A percentile compares a stretch with the other conserved stretches of the same genome.
These are phyloP conservation scores for Nettapus auritus DNA, from an alignment of 2,113 vertebrate species.

Conservation along the genomic window DNA sequence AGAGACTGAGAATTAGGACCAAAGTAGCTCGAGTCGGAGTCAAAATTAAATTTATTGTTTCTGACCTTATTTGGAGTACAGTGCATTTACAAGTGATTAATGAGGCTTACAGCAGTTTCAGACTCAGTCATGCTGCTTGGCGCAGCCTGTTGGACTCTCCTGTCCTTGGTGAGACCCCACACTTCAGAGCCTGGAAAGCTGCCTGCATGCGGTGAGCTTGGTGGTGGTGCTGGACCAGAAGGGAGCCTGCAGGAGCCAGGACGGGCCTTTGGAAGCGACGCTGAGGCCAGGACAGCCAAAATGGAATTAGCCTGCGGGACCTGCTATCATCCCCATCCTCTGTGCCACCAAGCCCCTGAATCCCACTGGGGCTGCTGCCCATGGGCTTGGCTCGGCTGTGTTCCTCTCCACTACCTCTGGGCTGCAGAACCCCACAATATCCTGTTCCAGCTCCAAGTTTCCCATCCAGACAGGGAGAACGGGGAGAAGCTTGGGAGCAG, in stretches of 20 bases:
- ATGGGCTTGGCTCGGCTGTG: not conserved
- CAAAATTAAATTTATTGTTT: constrained; percentile 63
- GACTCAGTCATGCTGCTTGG: constrained; percentile 52
- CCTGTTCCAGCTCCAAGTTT: not conserved
- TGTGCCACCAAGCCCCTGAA: no score
- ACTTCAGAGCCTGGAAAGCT: constrained; percentile 15
- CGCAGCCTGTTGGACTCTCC: constrained; percentile 10
- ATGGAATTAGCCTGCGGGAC: not conserved
- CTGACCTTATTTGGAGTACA: constrained; percentile 46
- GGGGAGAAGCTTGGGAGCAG: not conserved
- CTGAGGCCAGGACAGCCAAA: not conserved
- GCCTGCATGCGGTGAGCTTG: not conserved
- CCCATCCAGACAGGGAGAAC: not conserved
- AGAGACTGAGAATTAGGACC: constrained; percentile 28
- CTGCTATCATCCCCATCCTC: not conserved
- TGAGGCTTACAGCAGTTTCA: constrained; percentile 38
- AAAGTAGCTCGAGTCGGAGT: constrained; percentile 52
- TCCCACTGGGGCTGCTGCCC: not conserved
- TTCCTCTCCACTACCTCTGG: not conserved
- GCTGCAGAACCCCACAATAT: not conserved
- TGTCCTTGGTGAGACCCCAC: constrained; percentile 27
- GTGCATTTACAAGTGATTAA: constrained; percentile 60
- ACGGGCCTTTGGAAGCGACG: not conserved
- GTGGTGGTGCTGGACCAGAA: not conserved
- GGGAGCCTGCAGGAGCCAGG: not conserved